Percentiles rank a stretch among this genome's conserved stretches.
Evolutionary conservation across 2,113 vertebrate genomes (phyloP).

Genomic region (Daphoenositta chrysoptera): DNA sequence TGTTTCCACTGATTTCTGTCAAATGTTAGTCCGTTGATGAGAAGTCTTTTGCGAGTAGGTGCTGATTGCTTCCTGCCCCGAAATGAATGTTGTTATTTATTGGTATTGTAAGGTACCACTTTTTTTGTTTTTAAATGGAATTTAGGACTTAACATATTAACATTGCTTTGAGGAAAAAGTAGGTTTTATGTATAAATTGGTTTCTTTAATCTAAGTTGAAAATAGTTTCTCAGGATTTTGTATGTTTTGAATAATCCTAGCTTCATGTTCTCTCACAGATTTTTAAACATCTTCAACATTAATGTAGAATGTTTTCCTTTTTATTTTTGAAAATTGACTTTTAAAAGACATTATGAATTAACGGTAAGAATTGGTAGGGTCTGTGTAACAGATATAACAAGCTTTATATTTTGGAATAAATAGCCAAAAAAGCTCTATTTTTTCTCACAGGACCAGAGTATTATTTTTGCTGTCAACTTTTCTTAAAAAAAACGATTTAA

Average conservation of each 20-base stretch:
- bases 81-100: conserved; percentile 42
- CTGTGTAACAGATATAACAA: neutral
- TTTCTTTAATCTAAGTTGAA: neutral
- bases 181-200: neutral
- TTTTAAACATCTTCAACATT: neutral
- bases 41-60: conserved; percentile 29
- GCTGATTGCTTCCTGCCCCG: neutral
- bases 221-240: neutral
- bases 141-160: neutral
- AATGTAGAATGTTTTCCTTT: neutral
- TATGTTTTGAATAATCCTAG: neutral
- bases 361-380: neutral
- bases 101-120: neutral
- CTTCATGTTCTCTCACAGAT: neutral
- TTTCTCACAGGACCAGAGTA: neutral
- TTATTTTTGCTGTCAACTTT: neutral
- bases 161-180: neutral
- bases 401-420: neutral
- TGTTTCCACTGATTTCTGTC: conserved; percentile 71
- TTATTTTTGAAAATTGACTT: neutral
- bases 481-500: neutral
- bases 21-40: conserved; percentile 64
- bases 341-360: neutral
- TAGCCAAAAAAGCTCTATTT: neutral
- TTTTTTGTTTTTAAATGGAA: neutral